Percentiles rank a stretch among this genome's conserved stretches.
Conservation (phyloP, 2,113 vertebrate species). For the Myanophis thanlyinensis region DNA sequence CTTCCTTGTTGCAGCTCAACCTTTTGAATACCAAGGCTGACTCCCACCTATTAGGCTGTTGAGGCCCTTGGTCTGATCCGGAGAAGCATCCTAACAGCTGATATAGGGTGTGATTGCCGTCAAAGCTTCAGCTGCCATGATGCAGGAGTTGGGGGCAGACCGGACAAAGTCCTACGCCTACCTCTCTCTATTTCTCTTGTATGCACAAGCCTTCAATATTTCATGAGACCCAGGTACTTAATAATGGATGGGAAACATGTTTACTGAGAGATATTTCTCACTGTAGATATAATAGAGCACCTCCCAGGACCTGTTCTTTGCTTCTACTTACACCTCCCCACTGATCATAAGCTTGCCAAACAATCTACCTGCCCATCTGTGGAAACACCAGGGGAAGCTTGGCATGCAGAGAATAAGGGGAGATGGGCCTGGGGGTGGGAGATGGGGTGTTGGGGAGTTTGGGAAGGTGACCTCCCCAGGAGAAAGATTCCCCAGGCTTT, state of each 20-base stretch:
- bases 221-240: constrained; percentile 23
- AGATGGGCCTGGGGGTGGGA: neutral
- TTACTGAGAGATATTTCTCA: constrained; percentile 11
- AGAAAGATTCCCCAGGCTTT: neutral
- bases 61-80: neutral
- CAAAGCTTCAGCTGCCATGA: neutral
- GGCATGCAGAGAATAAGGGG: neutral
- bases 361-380: constrained; percentile 5
- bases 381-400: neutral
- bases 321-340: constrained; percentile 21
- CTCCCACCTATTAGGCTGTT: neutral
- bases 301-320: constrained; percentile 25
- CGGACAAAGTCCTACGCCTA: neutral
- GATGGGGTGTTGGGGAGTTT: neutral
- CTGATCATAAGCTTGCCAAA: neutral
- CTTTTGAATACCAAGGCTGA: neutral
- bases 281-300: constrained; percentile 5
- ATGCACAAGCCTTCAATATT: constrained; percentile 18
- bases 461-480: neutral
- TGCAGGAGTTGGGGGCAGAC: neutral
- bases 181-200: neutral
- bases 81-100: neutral
- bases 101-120: neutral
- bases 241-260: constrained; percentile 36
- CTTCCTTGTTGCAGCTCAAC: neutral